phyloP scores from a whole-genome alignment of 1,140 invertebrate species.

The Zaprionus gabonicus region DNA sequence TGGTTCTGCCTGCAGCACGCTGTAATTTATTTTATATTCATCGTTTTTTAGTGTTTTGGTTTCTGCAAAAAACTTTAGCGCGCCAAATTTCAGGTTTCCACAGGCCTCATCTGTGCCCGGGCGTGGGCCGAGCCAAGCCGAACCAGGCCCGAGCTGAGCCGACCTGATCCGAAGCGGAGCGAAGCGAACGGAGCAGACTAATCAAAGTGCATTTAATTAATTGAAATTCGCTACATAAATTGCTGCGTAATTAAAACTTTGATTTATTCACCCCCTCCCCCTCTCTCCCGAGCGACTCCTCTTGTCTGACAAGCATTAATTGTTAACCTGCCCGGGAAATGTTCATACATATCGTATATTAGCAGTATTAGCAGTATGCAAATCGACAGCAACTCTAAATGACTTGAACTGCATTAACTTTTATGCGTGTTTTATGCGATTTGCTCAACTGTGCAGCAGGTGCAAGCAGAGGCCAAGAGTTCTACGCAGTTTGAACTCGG shows the following conservation, averaged over 20 bases:
- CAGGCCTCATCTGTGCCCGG: slow-evolving; percentile 53
- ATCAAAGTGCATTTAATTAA: slow-evolving; percentile 76
- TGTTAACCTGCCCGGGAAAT: slow-evolving; percentile 1
- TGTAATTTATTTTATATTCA: slow-evolving; percentile 5
- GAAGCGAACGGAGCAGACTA: slow-evolving; percentile 25
- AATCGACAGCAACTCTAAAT: background rate
- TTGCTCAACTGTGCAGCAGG: background rate
- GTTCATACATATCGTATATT: background rate
- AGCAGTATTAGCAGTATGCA: background rate
- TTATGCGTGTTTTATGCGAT: background rate
- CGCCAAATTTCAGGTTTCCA: slow-evolving; percentile 68
- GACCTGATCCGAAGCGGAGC: background rate
- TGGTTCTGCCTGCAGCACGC: background rate
- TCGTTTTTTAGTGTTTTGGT: slow-evolving; percentile 34
- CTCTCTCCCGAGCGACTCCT: background rate
- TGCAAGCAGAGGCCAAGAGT: background rate
- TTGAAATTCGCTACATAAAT: slow-evolving; percentile 79
- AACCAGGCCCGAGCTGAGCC: background rate
- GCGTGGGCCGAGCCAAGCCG: slow-evolving; percentile 20
- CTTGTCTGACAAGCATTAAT: background rate
- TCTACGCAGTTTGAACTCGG: background rate
- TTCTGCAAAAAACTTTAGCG: slow-evolving; percentile 57
- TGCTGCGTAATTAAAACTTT: slow-evolving; percentile 75
- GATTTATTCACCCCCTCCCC: slow-evolving; percentile 55
- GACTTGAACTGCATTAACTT: background rate